These are phyloP conservation scores for Triplophysa bombifrons DNA, from an alignment of 2,797 vertebrate species.

Conservation along the genomic window DNA sequence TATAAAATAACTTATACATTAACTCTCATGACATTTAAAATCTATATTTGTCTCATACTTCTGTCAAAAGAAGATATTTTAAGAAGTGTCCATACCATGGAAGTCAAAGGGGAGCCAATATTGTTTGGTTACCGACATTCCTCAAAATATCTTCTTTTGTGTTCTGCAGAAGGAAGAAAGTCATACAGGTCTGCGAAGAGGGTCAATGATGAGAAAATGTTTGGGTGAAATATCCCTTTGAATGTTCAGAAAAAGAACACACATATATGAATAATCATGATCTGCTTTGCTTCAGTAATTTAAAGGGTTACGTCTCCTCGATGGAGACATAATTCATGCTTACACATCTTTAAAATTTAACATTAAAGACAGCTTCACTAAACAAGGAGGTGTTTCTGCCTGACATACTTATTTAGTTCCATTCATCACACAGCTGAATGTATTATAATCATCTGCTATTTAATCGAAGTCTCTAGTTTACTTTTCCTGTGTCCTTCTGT, in stretches of 20 bases:
- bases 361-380: constrained; percentile 35
- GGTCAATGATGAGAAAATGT: too few species aligned
- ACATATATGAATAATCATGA: neutral
- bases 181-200: too few species aligned
- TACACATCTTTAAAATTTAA: constrained; percentile 23
- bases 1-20: too few species aligned
- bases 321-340: constrained; percentile 29
- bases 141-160: too few species aligned
- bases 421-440: constrained; percentile 53
- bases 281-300: constrained; percentile 14
- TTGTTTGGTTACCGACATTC: too few species aligned
- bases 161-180: too few species aligned
- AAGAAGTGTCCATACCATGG: too few species aligned
- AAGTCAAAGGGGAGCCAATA: too few species aligned
- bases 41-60: too few species aligned
- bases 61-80: too few species aligned
- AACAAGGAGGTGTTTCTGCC: constrained; percentile 50
- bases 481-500: constrained; percentile 35
- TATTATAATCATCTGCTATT: constrained; percentile 54
- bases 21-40: too few species aligned
- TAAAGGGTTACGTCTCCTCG: constrained; percentile 16
- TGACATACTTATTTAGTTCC: constrained; percentile 52
- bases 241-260: neutral
- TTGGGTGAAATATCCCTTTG: too few species aligned
- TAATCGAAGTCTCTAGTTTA: constrained; percentile 36